phyloP scores from a whole-genome alignment of 2,888 invertebrate species.

The Harmothoe impar region DNA sequence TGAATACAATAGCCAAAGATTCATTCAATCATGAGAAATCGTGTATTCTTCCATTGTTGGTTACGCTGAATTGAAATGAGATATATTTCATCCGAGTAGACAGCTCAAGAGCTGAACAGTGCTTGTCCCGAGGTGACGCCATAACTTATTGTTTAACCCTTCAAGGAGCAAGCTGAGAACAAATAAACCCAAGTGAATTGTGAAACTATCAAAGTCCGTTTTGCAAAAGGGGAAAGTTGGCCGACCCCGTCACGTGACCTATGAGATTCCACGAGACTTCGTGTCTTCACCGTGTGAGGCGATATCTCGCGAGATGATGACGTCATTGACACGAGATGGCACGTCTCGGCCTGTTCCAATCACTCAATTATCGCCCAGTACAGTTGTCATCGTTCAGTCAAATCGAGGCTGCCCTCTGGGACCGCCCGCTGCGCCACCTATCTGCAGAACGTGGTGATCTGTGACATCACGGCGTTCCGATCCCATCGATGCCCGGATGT shows the following conservation, averaged over 20 bases:
- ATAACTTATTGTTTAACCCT: too few relatives aligned
- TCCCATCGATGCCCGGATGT: too few relatives aligned
- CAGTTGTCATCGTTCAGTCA: background rate
- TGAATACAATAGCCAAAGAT: too few relatives aligned
- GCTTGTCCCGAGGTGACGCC: too few relatives aligned
- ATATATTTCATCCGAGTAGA: too few relatives aligned
- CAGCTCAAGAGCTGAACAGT: too few relatives aligned
- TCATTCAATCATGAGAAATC: too few relatives aligned
- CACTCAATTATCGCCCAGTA: slow-evolving; percentile 35
- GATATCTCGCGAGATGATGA: slow-evolving; percentile 38
- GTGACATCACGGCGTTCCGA: slow-evolving; percentile 20
- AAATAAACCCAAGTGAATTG: background rate
- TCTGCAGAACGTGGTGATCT: background rate
- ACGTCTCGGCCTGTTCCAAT: background rate
- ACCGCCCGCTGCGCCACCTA: background rate
- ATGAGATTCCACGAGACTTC: background rate
- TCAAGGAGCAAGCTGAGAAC: too few relatives aligned
- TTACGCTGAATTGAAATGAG: too few relatives aligned
- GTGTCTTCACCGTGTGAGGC: slow-evolving; percentile 22
- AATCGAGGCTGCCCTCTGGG: background rate
- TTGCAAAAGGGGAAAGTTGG: background rate
- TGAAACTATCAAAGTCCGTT: too few relatives aligned
- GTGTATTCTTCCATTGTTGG: too few relatives aligned
- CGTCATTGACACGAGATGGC: slow-evolving; percentile 24
- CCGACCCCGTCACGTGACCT: background rate